Base-by-base conservation (phyloP, 2,888 invertebrate species). In the Vanessa cardui region DNA sequence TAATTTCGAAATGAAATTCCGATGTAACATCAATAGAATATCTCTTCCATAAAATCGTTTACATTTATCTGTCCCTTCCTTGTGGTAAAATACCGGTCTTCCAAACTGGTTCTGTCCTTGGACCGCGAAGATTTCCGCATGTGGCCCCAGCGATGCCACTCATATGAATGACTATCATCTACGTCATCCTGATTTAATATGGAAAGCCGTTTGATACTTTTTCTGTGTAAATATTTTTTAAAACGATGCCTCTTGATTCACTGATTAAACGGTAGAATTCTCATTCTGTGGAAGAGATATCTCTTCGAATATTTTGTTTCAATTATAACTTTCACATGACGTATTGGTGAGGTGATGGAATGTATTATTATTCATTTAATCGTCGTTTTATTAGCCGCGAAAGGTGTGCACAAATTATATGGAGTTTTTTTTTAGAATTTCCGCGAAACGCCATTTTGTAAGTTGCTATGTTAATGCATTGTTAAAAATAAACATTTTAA, bases 91-190 rank as follows among this genome's bases (percentile, higher is more conserved):
- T 80, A 87, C 88, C 86, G 86, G 88, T 86, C 80, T 78, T 33
- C 6, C 50, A 69, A 90, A 90, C 91, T 80, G 85, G 91, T 91
- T 86, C 21, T 82, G 86, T 85, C 90, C 91, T 90, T 92, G 88
- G 81, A 66, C 54, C 74, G 70, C 78, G 78, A 83, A 86, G 86
- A 87, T 87, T 88, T 86, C 84, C 85, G 85, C 81, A 79, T 83
- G 81, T 78, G 88, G 83, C 85, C 85, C 81, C 84, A 76, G 68
- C 69, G 71, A 73, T 72, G 56, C 60, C 44, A 31, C 71, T 72
- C 73, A 71, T 74, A 73, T 72, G 71, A 72, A 72, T 70, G 75
- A 74, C 78, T 71, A 49, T 64, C 26, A 21, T 12, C 18, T 56
- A 56, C 33, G 56, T 56, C 56, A 56, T 39, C 56, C 39, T 56